Conservation (phyloP, 2,888 invertebrate genomes). For the Smittia sp. region DNA sequence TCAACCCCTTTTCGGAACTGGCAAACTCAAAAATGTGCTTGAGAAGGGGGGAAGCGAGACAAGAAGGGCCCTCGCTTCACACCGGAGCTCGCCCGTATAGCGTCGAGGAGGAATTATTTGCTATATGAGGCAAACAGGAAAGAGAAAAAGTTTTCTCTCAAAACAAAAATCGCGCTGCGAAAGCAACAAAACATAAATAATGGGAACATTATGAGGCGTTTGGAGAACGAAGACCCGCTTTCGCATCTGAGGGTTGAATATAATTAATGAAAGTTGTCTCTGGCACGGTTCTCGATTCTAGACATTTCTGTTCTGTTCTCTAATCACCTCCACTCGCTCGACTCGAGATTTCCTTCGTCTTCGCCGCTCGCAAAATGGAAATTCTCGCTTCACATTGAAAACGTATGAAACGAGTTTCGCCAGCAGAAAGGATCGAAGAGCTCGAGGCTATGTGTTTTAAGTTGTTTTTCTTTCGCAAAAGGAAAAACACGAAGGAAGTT, state of each 20-base stretch:
- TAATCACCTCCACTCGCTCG: background rate
- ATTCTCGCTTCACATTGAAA: background rate
- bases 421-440: slow-evolving; percentile 26
- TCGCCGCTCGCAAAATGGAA: background rate
- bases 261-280: slow-evolving; percentile 3
- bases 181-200: slow-evolving; percentile 5
- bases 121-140: background rate
- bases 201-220: background rate
- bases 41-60: background rate
- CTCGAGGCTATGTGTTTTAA: slow-evolving; percentile 26
- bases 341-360: background rate
- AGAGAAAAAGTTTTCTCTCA: background rate
- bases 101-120: background rate
- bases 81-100: background rate
- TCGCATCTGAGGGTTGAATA: slow-evolving; percentile 4
- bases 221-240: background rate
- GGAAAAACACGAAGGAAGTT: slow-evolving; percentile 6
- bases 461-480: slow-evolving; percentile 31
- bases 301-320: background rate
- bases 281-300: background rate
- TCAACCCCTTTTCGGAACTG: background rate
- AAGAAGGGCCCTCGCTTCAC: too few relatives aligned
- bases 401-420: background rate
- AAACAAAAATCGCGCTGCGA: slow-evolving; percentile 8
- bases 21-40: background rate